These are phyloP conservation scores for Chrysotoxum bicinctum DNA, from an alignment of 2,888 invertebrate genomes.

Conservation along the genomic window DNA sequence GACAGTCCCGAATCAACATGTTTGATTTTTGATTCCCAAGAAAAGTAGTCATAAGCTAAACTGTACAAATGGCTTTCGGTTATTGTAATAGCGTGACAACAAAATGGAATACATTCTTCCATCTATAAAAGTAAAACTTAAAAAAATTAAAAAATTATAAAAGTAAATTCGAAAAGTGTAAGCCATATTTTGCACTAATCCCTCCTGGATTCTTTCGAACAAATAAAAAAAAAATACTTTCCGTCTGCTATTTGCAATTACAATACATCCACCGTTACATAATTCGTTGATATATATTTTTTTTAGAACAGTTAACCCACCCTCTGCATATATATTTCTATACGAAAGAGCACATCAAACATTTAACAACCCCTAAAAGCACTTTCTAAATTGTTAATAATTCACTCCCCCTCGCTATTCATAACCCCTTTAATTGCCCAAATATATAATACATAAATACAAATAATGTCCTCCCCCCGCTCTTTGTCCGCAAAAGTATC, in stretches of 20 bases:
- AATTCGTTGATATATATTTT: neutral
- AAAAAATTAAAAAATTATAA: too few species aligned
- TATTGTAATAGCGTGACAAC: too few species aligned
- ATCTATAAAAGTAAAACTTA: too few species aligned
- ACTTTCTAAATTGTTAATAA: conserved; percentile 59
- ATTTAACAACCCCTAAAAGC: conserved; percentile 49
- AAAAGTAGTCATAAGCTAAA: too few species aligned
- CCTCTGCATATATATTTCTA: conserved; percentile 9
- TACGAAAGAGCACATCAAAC: conserved; percentile 23
- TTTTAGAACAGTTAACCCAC: conserved; percentile 28
- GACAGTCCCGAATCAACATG: too few species aligned
- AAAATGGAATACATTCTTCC: too few species aligned
- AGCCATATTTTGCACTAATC: neutral
- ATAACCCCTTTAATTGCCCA: neutral
- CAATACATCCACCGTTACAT: conserved; percentile 5
- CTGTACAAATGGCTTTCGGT: too few species aligned
- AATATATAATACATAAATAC: neutral
- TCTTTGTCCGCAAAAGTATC: neutral
- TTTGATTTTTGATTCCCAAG: too few species aligned
- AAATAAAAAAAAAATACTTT: neutral
- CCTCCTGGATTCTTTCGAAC: neutral
- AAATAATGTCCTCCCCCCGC: neutral
- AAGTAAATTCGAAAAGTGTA: conserved; percentile 36
- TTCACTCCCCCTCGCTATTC: conserved; percentile 1
- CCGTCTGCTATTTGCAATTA: conserved; percentile 33